Conservation (phyloP, 2,888 invertebrate genomes). For the Diachrysia chrysitis region DNA sequence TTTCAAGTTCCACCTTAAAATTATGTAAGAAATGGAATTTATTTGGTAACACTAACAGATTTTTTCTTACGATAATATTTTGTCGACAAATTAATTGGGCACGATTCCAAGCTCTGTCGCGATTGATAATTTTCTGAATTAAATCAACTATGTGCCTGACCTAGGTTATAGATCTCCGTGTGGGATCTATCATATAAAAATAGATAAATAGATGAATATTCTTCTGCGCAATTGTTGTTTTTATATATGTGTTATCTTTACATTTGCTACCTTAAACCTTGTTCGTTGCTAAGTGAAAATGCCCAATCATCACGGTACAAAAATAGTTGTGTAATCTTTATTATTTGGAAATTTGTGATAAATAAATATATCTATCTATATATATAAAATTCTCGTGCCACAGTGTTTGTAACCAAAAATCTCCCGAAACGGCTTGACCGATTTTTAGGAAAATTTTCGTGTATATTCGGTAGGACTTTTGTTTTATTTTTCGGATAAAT, state of each 20-base stretch:
- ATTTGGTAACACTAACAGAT: neutral
- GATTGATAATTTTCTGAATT: neutral
- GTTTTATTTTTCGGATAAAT: too few species aligned
- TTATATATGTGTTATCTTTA: neutral
- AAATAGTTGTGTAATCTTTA: neutral
- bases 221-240: neutral
- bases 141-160: neutral
- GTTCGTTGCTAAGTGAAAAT: too few species aligned
- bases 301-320: neutral
- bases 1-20: neutral
- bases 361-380: neutral
- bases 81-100: neutral
- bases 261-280: neutral
- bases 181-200: neutral
- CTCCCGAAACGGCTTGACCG: too few species aligned
- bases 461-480: too few species aligned
- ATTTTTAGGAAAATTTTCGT: too few species aligned
- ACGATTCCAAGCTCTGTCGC: neutral
- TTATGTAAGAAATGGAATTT: neutral
- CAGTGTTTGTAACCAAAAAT: too few species aligned
- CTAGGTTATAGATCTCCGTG: neutral
- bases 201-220: too few species aligned
- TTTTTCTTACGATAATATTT: neutral
- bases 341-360: too few species aligned
- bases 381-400: too few species aligned